These are phyloP conservation scores for Sphaerolaimus hirsutus DNA, from an alignment of 2,888 invertebrate species.

Conservation along the genomic window DNA sequence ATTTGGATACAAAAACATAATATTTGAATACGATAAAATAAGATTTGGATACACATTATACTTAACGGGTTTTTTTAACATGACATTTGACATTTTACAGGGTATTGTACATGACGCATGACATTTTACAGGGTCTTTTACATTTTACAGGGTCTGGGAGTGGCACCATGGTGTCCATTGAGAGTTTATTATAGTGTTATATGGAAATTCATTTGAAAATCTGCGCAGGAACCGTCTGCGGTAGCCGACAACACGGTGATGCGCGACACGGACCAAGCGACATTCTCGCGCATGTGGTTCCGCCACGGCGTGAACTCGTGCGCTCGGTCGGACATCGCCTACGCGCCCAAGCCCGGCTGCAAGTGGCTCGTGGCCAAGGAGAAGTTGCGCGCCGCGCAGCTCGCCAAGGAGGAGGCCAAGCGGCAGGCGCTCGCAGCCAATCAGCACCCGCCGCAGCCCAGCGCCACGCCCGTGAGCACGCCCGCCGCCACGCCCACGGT, in stretches of 20 bases:
- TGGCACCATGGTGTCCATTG: too few species aligned
- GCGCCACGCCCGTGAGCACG: background rate
- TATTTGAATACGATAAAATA: too few species aligned
- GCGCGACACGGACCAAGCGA: background rate
- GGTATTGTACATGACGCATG: too few species aligned
- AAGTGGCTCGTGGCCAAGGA: background rate
- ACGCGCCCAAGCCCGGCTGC: background rate
- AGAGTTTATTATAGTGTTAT: too few species aligned
- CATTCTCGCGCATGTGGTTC: background rate
- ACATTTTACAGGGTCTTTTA: too few species aligned
- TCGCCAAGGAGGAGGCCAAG: background rate
- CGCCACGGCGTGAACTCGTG: background rate
- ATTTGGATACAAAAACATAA: too few species aligned
- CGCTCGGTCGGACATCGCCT: background rate
- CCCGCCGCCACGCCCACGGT: background rate
- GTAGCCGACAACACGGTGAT: background rate
- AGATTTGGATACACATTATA: too few species aligned
- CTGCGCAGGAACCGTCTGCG: background rate
- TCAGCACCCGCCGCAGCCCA: too few species aligned
- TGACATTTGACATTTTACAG: too few species aligned
- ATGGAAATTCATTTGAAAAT: too few species aligned
- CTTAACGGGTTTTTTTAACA: too few species aligned
- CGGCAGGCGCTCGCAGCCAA: background rate
- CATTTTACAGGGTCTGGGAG: too few species aligned
- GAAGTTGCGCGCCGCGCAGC: background rate